Percentiles rank a stretch among this genome's conserved stretches.
These are phyloP conservation scores for Mnemiopsis leidyi DNA, from an alignment of 37 sponge, comb jelly and placozoan species.

Conservation along the genomic window DNA sequence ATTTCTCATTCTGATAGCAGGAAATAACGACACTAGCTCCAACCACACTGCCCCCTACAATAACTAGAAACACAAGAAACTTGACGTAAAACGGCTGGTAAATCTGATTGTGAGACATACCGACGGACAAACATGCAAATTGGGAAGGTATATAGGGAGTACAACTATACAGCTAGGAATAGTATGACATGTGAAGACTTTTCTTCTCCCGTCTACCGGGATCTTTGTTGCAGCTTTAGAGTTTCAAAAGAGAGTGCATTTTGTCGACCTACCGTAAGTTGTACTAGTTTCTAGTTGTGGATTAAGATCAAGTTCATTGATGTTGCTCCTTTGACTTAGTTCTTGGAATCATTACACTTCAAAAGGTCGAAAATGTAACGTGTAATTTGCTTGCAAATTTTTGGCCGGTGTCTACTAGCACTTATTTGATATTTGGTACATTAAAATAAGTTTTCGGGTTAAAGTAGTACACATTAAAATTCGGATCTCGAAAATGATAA, in stretches of 20 bases:
- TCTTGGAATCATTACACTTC: no score
- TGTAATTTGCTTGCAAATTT: no score
- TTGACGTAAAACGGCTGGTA: conserved; percentile 43
- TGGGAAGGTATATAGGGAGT: not conserved
- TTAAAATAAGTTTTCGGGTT: no score
- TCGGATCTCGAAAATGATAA: no score
- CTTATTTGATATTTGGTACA: no score
- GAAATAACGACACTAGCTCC: not conserved
- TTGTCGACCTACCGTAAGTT: no score
- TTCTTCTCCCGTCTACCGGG: not conserved
- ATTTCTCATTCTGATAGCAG: not conserved
- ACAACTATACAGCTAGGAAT: not conserved
- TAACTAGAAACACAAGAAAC: not conserved
- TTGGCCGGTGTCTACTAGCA: no score
- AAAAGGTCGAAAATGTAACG: no score
- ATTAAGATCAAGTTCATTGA: no score
- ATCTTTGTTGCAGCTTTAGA: not conserved
- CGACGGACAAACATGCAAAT: not conserved
- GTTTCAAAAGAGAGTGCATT: not conserved
- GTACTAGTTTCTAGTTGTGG: no score
- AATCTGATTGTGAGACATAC: conserved; percentile 13
- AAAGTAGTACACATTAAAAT: no score
- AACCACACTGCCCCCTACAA: not conserved
- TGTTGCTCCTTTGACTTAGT: no score
- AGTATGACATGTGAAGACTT: not conserved